A percentile compares a stretch with the other conserved stretches of the same genome.
phyloP scores from a whole-genome alignment of 2,113 vertebrate species.

The Empidonax alnorum region DNA sequence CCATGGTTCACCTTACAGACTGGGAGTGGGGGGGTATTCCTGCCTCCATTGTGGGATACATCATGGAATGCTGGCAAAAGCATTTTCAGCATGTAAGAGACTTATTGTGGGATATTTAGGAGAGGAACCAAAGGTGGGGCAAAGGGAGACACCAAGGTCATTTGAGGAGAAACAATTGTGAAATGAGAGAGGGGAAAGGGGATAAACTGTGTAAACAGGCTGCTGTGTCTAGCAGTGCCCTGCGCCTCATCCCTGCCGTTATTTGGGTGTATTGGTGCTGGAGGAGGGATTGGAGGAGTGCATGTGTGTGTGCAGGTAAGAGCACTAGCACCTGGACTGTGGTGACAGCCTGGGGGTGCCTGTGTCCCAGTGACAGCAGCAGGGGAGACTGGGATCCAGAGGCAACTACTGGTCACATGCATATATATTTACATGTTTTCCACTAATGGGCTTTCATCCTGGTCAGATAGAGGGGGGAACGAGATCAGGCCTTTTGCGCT shows the following conservation, averaged over 20 bases:
- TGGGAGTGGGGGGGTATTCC: background rate
- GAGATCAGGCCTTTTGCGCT: background rate
- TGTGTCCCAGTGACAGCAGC: background rate
- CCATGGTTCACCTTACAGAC: too few species aligned
- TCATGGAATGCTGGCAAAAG: background rate
- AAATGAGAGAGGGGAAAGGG: background rate
- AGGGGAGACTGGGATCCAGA: background rate
- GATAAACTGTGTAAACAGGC: background rate
- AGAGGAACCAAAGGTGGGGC: background rate
- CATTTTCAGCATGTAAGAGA: background rate
- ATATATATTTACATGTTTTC: background rate
- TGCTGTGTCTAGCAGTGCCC: background rate
- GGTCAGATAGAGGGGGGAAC: background rate
- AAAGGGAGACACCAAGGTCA: background rate
- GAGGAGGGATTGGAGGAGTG: background rate
- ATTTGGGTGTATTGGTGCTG: background rate
- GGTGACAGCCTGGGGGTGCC: rapidly evolving
- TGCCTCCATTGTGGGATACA: background rate
- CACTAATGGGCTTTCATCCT: background rate
- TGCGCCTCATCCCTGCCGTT: background rate
- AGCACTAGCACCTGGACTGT: background rate
- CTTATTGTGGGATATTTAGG: background rate
- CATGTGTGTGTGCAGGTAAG: background rate
- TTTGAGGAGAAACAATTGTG: background rate
- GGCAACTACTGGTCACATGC: background rate